A percentile compares a stretch with the other conserved stretches of the same genome.
Evolutionary conservation across 2,113 vertebrate species (phyloP).

Genomic region (Ancistrus triradiatus): DNA sequence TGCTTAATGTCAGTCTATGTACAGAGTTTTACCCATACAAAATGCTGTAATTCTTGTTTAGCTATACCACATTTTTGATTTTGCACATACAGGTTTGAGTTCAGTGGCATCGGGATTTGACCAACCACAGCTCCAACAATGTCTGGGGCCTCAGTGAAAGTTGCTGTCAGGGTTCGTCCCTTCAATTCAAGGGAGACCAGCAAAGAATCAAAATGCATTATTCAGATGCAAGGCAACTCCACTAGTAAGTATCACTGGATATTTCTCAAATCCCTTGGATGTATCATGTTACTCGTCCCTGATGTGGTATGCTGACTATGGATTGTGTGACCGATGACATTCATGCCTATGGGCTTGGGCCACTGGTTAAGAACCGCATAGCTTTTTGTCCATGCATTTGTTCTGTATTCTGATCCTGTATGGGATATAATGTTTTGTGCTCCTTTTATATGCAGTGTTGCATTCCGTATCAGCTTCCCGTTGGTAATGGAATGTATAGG

Average conservation of each 20-base stretch:
- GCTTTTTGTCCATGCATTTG: no score
- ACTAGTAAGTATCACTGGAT: constrained; percentile 82
- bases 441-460: no score
- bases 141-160: constrained; percentile 98
- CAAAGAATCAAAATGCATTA: constrained; percentile 98
- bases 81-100: constrained; percentile 51
- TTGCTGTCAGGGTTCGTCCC: constrained; percentile 92
- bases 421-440: no score
- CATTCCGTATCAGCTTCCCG: no score
- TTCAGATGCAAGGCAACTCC: constrained; percentile 98
- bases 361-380: no score
- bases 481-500: no score
- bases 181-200: constrained; percentile 92
- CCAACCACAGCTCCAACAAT: constrained; percentile 64
- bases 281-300: constrained; percentile 11
- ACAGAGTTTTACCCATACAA: no score
- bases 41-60: no score
- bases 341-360: constrained; percentile 12
- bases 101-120: constrained; percentile 42
- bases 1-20: no score
- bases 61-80: no score
- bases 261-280: constrained; percentile 15
- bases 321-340: constrained; percentile 14
- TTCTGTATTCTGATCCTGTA: no score
- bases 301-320: constrained; percentile 18